Evolutionary conservation across 2,113 vertebrate species (phyloP).

Genomic region (Phalacrocorax pelagicus): DNA sequence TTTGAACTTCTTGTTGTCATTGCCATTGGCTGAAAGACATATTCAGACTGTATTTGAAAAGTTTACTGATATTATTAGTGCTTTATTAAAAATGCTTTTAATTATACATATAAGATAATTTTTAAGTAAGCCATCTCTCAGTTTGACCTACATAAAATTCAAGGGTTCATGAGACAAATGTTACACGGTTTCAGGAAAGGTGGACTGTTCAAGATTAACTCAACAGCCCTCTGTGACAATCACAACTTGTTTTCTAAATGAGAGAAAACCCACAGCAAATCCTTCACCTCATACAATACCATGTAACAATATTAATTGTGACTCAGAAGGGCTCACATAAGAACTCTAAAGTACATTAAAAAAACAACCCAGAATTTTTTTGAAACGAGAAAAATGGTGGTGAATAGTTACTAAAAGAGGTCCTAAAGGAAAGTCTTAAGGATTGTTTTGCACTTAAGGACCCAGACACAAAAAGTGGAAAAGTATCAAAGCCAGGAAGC

Average conservation of each 20-base stretch:
- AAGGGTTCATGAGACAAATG: not conserved
- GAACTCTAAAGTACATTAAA: not conserved
- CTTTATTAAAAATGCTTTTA: not conserved
- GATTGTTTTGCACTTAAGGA: not conserved
- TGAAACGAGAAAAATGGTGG: not conserved
- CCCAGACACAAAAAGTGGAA: not conserved
- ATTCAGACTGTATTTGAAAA: constrained; percentile 46
- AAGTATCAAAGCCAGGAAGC: not conserved
- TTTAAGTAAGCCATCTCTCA: not conserved
- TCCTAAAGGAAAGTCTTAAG: not conserved
- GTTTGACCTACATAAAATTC: not conserved
- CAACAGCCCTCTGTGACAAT: not conserved
- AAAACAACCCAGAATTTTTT: not conserved
- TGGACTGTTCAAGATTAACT: not conserved
- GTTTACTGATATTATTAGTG: not conserved
- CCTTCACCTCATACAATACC: not conserved
- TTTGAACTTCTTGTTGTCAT: constrained; percentile 95
- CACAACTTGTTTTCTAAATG: not conserved
- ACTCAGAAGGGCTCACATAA: not conserved
- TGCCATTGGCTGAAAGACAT: constrained; percentile 90
- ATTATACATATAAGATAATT: not conserved
- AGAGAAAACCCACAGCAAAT: not conserved
- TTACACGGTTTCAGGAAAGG: not conserved
- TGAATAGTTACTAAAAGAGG: not conserved
- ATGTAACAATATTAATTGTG: not conserved